Evolutionary conservation across 2,797 vertebrate genomes (phyloP).

Genomic region (Myotis myotis): DNA sequence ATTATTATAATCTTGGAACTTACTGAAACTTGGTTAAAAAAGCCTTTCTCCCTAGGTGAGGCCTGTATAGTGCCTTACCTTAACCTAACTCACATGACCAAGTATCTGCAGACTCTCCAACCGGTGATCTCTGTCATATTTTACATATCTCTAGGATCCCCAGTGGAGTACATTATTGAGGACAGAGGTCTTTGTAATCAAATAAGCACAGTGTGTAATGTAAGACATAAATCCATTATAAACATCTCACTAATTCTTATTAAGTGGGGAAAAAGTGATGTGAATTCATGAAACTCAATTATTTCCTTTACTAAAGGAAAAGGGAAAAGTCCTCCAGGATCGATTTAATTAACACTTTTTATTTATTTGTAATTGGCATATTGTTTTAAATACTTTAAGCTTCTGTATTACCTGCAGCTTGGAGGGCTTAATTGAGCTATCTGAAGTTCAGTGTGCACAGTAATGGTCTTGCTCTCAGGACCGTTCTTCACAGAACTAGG

Average conservation of each 20-base stretch:
- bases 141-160: neutral
- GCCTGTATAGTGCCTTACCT: neutral
- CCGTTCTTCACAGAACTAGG: neutral
- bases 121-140: neutral
- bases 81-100: neutral
- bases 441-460: neutral
- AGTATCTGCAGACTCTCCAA: neutral
- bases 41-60: neutral
- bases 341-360: constrained; percentile 2
- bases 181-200: neutral
- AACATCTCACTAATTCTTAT: neutral
- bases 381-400: constrained; percentile 27
- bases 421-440: neutral
- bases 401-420: neutral
- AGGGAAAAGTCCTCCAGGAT: neutral
- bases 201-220: neutral
- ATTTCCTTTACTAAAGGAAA: constrained; percentile 1
- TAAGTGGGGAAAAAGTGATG: neutral
- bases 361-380: constrained; percentile 1
- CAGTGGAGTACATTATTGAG: neutral
- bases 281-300: neutral
- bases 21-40: neutral
- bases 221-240: neutral
- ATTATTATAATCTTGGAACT: neutral
- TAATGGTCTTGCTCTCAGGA: neutral